Evolutionary conservation across 2,797 vertebrate genomes (phyloP).

Genomic region (Spondyliosoma cantharus): DNA sequence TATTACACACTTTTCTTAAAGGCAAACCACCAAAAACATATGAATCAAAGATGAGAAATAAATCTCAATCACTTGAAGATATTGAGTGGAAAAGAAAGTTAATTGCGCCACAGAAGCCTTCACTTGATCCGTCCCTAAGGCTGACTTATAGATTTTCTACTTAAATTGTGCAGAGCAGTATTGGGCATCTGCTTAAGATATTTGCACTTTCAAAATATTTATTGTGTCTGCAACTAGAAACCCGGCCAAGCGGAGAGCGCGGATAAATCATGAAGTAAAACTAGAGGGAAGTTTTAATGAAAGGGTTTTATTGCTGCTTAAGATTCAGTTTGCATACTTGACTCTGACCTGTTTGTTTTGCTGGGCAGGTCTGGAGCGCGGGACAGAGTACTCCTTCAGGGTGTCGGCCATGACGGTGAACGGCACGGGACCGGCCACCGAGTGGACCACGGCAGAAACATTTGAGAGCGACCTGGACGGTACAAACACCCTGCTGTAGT

Average conservation of each 20-base stretch:
- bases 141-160: conserved; percentile 45
- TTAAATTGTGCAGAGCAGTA: conserved; percentile 32
- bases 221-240: conserved; percentile 36
- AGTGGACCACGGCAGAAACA: conserved; percentile 93
- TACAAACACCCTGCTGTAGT: conserved; percentile 72
- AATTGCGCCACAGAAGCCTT: conserved; percentile 24
- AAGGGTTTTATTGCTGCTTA: conserved; percentile 20
- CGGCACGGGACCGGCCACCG: conserved; percentile 92
- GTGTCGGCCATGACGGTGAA: conserved; percentile 93
- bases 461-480: conserved; percentile 98
- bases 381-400: conserved; percentile 95
- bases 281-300: conserved; percentile 14
- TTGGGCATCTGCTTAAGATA: conserved; percentile 53
- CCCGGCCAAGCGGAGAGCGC: conserved; percentile 21
- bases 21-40: conserved; percentile 12
- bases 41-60: conserved; percentile 34
- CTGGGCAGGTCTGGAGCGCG: conserved; percentile 90
- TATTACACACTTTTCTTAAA: not conserved
- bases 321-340: not conserved
- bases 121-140: conserved; percentile 35
- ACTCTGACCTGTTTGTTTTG: conserved; percentile 24
- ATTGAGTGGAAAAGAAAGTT: conserved; percentile 24
- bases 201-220: conserved; percentile 62
- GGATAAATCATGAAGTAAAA: conserved; percentile 23
- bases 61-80: conserved; percentile 27